A percentile compares a stretch with the other conserved stretches of the same genome.
Evolutionary conservation across 2,113 vertebrate species (phyloP).

Genomic region (Odobenus rosmarus): DNA sequence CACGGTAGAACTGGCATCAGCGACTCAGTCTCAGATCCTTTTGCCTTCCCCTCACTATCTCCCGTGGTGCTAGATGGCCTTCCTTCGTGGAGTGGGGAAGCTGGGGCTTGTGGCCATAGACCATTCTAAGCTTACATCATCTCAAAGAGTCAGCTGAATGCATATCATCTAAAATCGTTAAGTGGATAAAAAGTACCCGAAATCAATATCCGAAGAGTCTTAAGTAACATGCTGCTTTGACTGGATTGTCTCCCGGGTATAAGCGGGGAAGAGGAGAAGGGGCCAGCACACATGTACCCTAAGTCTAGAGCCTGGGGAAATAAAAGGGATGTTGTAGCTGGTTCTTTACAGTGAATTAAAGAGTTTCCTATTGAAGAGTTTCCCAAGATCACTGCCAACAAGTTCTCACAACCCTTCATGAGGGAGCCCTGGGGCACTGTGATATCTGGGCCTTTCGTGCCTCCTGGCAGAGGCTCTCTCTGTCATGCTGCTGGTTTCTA

Average conservation of each 20-base stretch:
- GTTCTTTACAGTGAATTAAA: not conserved
- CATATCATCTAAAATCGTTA: not conserved
- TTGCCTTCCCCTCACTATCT: not conserved
- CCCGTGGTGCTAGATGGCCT: not conserved
- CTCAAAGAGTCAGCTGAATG: not conserved
- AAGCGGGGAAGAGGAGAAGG: not conserved
- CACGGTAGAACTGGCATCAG: not conserved
- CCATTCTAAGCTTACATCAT: not conserved
- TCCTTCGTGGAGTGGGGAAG: not conserved
- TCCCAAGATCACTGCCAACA: not conserved
- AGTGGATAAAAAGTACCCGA: not conserved
- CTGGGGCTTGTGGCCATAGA: not conserved
- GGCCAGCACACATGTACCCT: not conserved
- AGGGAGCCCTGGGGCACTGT: not conserved
- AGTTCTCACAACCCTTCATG: not conserved
- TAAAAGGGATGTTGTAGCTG: not conserved
- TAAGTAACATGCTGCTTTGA: not conserved
- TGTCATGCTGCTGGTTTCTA: not conserved
- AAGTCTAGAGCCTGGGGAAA: not conserved
- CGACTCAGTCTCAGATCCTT: not conserved
- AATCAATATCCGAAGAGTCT: not conserved
- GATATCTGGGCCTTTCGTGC: not conserved
- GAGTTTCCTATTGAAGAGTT: not conserved
- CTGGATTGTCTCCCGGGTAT: not conserved
- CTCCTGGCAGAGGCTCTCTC: not conserved